Evolutionary conservation across 2,113 vertebrate genomes (phyloP), one percentile per base, ranked within the genome.

Genomic region (Hemiscyllium ocellatum): DNA sequence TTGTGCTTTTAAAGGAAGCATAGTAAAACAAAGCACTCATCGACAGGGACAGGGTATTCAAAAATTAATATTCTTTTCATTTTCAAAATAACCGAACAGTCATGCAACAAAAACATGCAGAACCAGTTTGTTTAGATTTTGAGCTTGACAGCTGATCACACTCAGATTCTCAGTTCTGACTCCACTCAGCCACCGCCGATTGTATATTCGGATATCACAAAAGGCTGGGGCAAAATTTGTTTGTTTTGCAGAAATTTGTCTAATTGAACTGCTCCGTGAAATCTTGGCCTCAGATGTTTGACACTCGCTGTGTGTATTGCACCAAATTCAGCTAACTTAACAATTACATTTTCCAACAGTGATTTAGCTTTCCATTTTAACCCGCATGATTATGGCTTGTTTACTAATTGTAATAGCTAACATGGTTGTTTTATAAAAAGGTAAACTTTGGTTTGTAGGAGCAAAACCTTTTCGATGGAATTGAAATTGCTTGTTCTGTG

Each of bases 121-220:
- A 97, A 96, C 95, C 96, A 78, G 96, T 96, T 42, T 61, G 96
- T 96, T 96, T 96, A 94, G 29, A 96, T 96, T 96, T 96, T 96
- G 61, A 97, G 96, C 97, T 70, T 96, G 72, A 95, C 95, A 97
- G 96, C 96, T 24, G 93, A 96, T 96, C 96, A 96, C 95, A 96
- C 96, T 97, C 0, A 10, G 96, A 97, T 96, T 96, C 96, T 69
- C 96, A 50, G 80, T 20, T 89, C 96, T 95, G 96, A 96, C 96
- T 96, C 96, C 96, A 97, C 96, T 96, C 96, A 97, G 97, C 97
- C 97, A 97, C 97, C 96, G 97, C 97, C n/a, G n/a, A n/a, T n/a
- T n/a, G n/a, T n/a, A n/a, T n/a, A n/a, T n/a, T n/a, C n/a, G n/a
- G n/a, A n/a, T n/a, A 97, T 96, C 96, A 96, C 97, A 97, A 97